phyloP scores from a whole-genome alignment of 2,113 vertebrate species.

The Morone saxatilis region DNA sequence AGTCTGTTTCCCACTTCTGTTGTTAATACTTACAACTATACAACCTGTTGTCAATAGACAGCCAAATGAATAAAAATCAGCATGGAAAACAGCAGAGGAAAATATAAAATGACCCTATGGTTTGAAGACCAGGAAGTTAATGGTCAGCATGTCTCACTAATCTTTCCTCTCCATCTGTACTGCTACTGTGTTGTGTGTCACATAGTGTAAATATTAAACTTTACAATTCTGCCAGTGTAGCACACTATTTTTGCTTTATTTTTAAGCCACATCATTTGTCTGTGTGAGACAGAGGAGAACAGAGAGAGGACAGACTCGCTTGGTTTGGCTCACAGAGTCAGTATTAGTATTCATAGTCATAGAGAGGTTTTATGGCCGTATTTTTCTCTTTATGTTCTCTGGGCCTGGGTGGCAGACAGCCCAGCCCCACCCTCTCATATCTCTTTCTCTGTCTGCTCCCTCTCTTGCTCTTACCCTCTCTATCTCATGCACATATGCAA shows the following conservation, averaged over 20 bases:
- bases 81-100: background rate
- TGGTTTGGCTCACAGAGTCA: constrained; percentile 67
- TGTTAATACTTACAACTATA: background rate
- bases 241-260: constrained; percentile 43
- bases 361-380: constrained; percentile 79
- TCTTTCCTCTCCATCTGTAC: constrained; percentile 8
- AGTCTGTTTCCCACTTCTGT: background rate
- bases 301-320: constrained; percentile 56
- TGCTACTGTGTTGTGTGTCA: constrained; percentile 3
- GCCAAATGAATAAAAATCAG: background rate
- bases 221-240: constrained; percentile 32
- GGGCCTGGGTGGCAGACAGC: constrained; percentile 79
- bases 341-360: constrained; percentile 83
- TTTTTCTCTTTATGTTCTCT: constrained; percentile 82
- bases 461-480: constrained; percentile 46
- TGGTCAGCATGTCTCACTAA: background rate
- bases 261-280: constrained; percentile 53
- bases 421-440: constrained; percentile 75
- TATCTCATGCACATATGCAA: constrained; percentile 59
- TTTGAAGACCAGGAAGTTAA: background rate
- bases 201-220: constrained; percentile 25
- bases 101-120: background rate
- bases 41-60: constrained; percentile 5
- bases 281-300: constrained; percentile 47
- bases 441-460: constrained; percentile 65